Conservation (phyloP, 2,888 invertebrate genomes). For the Tiphia femorata region DNA sequence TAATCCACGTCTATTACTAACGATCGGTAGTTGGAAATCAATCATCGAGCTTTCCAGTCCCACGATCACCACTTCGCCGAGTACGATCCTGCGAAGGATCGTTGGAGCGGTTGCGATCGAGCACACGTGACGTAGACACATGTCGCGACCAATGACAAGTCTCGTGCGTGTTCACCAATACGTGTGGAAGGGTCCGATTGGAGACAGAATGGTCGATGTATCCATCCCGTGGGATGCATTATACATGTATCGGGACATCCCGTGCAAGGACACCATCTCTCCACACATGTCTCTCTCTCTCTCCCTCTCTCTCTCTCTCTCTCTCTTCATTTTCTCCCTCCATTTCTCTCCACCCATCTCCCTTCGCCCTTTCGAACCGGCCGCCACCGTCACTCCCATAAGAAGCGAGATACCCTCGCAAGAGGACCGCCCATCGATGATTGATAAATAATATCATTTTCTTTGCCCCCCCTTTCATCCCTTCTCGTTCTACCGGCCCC, state of each 20-base stretch:
- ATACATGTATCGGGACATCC: slow-evolving; percentile 48
- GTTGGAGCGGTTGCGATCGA: too few relatives aligned
- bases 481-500: slow-evolving; percentile 1
- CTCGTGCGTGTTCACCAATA: neutral
- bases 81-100: too few relatives aligned
- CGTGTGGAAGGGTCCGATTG: neutral
- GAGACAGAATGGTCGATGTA: slow-evolving; percentile 44
- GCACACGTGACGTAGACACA: too few relatives aligned
- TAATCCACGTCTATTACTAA: too few relatives aligned
- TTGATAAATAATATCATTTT: slow-evolving; percentile 61
- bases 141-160: too few relatives aligned
- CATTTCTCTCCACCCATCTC: neutral
- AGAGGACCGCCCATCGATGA: slow-evolving; percentile 33
- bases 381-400: slow-evolving; percentile 1
- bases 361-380: neutral
- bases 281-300: neutral
- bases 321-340: neutral
- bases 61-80: too few relatives aligned
- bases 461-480: slow-evolving; percentile 12
- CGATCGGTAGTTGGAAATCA: too few relatives aligned
- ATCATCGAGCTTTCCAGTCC: too few relatives aligned
- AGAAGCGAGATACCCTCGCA: slow-evolving; percentile 14
- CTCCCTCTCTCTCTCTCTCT: slow-evolving; percentile 15
- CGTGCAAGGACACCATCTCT: too few relatives aligned
- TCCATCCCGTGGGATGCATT: slow-evolving; percentile 53